Base-by-base conservation (phyloP, 2,797 vertebrate genomes). In the Onychomys leucogaster region DNA sequence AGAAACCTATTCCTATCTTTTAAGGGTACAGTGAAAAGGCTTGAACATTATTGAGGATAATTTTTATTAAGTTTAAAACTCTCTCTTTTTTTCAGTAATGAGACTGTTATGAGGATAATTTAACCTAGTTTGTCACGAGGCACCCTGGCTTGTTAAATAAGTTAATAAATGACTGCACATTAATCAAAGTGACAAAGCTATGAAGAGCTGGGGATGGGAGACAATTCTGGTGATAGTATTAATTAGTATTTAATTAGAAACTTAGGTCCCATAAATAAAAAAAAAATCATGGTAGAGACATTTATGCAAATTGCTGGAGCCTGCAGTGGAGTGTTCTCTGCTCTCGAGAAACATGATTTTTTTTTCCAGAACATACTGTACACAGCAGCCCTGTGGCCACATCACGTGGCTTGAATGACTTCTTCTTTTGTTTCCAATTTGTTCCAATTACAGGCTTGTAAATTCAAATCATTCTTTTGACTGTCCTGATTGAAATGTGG, bases 241-340 rank as follows among this genome's bases (percentile, higher is more conserved):
- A 99, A 99, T 99, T 99, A 99, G 99, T 99, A 99, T 99, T 99
- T 99, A 99, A 99, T 99, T 99, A 99, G 99, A 99, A 99, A 99
- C 98, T 99, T 99, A 99, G 98, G 96, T 98, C 98, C 98, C 98
- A 99, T 99, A 99, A 99, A 99, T 99, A 99, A 99, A 99, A 96
- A 96, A 85, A 98, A 98, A 98, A 98, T 98, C 96, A 98, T 97
- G 95, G 98, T 98, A 98, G 97, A 99, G 97, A 98, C 93, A 78
- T 98, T 98, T 98, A 99, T 98, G 98, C 97, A 98, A 98, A 99
- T 98, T 98, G 97, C 94, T 89, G 76, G 96, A 98, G 98, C 98
- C 85, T 95, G 61, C 96, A 78, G 93, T 95, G 57, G 85, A 96
- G 73, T 91, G 73, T 91, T 98, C 98, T 98, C 98, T 98, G 96